phyloP scores from a whole-genome alignment of 2,113 vertebrate species.

The Pristiophorus japonicus region DNA sequence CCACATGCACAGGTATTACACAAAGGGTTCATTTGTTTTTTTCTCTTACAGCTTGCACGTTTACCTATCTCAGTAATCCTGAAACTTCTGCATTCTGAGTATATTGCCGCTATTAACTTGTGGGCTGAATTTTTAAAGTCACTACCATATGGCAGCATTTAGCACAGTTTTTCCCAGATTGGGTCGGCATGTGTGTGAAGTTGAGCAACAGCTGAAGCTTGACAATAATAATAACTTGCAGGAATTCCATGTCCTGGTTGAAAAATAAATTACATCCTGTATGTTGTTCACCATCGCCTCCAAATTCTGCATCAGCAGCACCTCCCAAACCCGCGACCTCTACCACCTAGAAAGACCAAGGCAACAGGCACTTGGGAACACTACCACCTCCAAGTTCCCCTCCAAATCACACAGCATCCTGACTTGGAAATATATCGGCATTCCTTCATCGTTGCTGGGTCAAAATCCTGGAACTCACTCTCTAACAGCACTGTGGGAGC shows the following conservation, averaged over 20 bases:
- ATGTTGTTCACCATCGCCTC: no score
- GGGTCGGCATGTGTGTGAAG: neutral
- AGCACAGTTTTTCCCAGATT: neutral
- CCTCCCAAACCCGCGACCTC: no score
- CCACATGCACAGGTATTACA: neutral
- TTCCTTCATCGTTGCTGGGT: no score
- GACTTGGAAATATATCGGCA: no score
- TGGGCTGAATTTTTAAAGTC: neutral
- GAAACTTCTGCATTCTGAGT: neutral
- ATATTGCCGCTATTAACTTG: neutral
- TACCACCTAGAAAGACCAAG: no score
- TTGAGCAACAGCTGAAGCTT: neutral
- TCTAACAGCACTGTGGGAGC: no score
- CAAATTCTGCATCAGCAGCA: no score
- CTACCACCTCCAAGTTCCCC: no score
- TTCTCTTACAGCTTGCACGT: neutral
- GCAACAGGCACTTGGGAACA: no score
- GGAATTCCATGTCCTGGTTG: neutral
- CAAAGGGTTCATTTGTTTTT: neutral
- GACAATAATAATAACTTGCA: neutral
- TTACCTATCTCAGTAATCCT: neutral
- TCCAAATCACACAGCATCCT: no score
- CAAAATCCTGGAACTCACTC: no score
- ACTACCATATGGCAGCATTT: neutral
- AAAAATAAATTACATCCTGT: neutral